Conservation (phyloP, 2,888 invertebrate species). For the Scaptomyza flava region DNA sequence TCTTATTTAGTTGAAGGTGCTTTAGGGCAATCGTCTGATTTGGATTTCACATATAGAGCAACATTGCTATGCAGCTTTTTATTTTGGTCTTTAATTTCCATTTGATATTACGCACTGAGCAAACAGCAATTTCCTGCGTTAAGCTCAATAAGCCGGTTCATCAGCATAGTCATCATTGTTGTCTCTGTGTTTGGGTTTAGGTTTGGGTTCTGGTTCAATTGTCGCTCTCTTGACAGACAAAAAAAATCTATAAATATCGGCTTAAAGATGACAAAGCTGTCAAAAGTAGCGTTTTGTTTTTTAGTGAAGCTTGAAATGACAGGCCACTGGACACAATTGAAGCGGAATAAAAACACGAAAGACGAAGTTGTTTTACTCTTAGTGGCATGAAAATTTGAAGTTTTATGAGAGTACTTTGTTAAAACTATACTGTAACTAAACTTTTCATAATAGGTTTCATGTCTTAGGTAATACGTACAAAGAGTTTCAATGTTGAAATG, state of each 20-base stretch:
- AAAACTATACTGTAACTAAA: neutral
- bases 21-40: conserved; percentile 14
- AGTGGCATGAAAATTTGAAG: neutral
- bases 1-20: conserved; percentile 5
- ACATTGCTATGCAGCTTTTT: conserved; percentile 69
- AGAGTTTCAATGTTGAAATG: too few species aligned
- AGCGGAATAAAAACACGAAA: neutral
- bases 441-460: neutral
- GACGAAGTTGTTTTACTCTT: conserved; percentile 8
- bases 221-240: neutral
- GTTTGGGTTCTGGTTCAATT: conserved; percentile 10
- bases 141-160: conserved; percentile 56
- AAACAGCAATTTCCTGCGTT: conserved; percentile 46
- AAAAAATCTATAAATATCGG: conserved; percentile 36
- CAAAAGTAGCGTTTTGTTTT: conserved; percentile 31
- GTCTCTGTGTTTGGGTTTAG: neutral
- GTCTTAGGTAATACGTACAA: neutral
- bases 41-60: neutral
- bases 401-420: neutral
- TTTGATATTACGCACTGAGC: conserved; percentile 44
- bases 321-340: conserved; percentile 7
- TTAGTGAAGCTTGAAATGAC: conserved; percentile 5
- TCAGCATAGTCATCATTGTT: conserved; percentile 1
- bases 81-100: conserved; percentile 49
- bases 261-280: conserved; percentile 29